These are phyloP conservation scores for Melanotaenia nigrans DNA, from an alignment of 2,797 vertebrate genomes.

Conservation along the genomic window DNA sequence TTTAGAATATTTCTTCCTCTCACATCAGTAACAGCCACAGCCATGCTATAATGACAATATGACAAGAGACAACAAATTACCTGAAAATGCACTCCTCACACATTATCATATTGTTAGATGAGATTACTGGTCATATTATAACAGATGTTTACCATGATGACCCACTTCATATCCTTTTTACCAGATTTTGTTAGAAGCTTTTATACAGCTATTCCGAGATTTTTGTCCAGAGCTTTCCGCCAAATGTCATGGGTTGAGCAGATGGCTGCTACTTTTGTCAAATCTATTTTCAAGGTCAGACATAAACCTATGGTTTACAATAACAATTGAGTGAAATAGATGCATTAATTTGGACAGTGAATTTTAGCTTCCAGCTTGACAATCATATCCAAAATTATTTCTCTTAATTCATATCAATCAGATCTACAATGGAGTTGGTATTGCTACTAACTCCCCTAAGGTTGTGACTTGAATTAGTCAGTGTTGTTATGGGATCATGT, in stretches of 20 bases:
- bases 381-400: slow-evolving; percentile 1
- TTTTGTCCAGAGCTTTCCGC: not conserved
- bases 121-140: not conserved
- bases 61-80: not conserved
- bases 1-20: not conserved
- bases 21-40: not conserved
- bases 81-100: not conserved
- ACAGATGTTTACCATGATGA: not conserved
- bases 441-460: not conserved
- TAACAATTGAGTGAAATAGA: not conserved
- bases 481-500: not conserved
- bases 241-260: not conserved
- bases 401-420: not conserved
- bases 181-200: slow-evolving; percentile 4
- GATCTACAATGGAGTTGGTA: not conserved
- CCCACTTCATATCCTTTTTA: slow-evolving; percentile 1
- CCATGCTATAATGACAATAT: not conserved
- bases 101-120: not conserved
- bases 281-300: slow-evolving; percentile 1
- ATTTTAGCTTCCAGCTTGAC: not conserved
- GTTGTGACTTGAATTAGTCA: not conserved
- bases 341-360: not conserved
- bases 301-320: not conserved
- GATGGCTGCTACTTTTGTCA: not conserved
- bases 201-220: not conserved